Evolutionary conservation across 2,888 invertebrate species (phyloP), one percentile per base, ranked within the genome.

Genomic region (Clepsis dumicolana): DNA sequence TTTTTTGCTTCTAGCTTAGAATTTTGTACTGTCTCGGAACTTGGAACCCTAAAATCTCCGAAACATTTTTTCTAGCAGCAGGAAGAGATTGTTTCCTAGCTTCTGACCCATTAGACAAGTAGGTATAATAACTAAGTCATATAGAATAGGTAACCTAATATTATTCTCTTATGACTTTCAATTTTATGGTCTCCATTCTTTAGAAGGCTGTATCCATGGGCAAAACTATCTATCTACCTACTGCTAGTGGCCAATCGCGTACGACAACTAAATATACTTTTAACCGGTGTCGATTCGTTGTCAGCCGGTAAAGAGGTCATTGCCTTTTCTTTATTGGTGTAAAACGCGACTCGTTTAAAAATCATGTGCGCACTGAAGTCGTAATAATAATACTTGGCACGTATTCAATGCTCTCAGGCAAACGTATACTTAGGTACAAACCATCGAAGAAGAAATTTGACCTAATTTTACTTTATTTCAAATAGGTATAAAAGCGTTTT

Each of bases 331-430:
- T 53, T 52, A 18, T 21, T 27, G 41, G 57, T 57, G 59, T 64
- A 16, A 61, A 52, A 73, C 70, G 62, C 56, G 63, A 62, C 60
- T 60, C 76, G 76, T 80, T 81, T 75, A 70, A 80, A 84, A 85
- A 84, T 79, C 74, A 79, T 72, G 75, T 38, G 66, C 35, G 32
- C 52, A 14, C 41, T 68, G 18, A 35, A 53, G 16, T 52, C 57
- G 57, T 80, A 85, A 85, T 80, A 83, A 81, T 75, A 79, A 77
- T 78, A 76, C 75, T 85, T 90, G 88, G 88, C 89, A 86, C 79
- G 74, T 73, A 79, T 77, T 88, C 89, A 87, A 86, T 78, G 77
- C 78, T 79, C 75, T 50, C 50, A 48, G 16, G n/a, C 75, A 80
- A 81, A 82, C 75, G 76, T 77, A 74, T 71, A n/a, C n/a, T n/a